A percentile compares a stretch with the other conserved stretches of the same genome.
Conservation (phyloP, 2,797 vertebrate genomes). For the Anas flavirostris region DNA sequence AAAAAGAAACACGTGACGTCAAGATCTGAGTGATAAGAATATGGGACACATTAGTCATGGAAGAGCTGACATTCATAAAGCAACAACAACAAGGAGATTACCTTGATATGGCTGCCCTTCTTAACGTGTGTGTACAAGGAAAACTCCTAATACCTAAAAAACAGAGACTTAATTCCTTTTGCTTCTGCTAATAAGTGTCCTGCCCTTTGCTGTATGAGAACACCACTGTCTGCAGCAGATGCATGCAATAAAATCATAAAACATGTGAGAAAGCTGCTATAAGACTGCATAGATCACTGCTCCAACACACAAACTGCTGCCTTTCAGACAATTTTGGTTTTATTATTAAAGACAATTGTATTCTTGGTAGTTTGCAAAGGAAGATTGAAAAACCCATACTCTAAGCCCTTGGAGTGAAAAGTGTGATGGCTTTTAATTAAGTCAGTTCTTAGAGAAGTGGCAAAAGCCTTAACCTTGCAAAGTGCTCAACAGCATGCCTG, state of each 20-base stretch:
- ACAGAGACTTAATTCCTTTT: background rate
- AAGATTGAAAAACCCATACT: background rate
- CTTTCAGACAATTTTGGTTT: background rate
- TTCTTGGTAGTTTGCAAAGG: background rate
- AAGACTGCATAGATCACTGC: background rate
- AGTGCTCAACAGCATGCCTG: background rate
- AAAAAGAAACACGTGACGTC: conserved; percentile 62
- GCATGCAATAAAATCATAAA: background rate
- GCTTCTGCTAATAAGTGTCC: background rate
- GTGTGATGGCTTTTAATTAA: background rate
- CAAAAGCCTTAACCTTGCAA: background rate
- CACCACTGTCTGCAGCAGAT: background rate
- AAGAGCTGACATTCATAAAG: conserved; percentile 32
- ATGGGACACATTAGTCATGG: conserved; percentile 66
- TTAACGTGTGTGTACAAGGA: background rate
- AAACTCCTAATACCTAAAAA: background rate
- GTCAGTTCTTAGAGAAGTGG: background rate
- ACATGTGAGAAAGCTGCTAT: background rate
- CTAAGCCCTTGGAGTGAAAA: background rate
- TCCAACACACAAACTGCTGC: background rate
- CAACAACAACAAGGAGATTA: conserved; percentile 22
- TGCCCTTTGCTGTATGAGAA: background rate
- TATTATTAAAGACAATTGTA: background rate
- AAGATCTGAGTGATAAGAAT: conserved; percentile 61
- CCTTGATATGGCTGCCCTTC: background rate